A percentile compares a stretch with the other conserved stretches of the same genome.
phyloP scores from a whole-genome alignment of 2,888 invertebrate genomes.

The Philonicus albiceps region DNA sequence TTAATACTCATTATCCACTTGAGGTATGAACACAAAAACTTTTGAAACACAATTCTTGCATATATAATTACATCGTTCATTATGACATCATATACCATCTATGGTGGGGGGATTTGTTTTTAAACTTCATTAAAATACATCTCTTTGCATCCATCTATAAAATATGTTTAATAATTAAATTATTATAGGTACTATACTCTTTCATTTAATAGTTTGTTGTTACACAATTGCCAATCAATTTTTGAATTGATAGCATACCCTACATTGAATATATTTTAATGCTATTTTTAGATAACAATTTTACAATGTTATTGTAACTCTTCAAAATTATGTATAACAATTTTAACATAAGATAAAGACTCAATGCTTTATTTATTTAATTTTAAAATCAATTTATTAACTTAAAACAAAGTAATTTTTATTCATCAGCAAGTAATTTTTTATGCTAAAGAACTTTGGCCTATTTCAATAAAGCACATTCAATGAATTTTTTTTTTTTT shows the following conservation, averaged over 20 bases:
- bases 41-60: constrained; percentile 1
- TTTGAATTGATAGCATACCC: not conserved
- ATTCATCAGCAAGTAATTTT: not conserved
- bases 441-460: not conserved
- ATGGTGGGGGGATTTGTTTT: constrained; percentile 16
- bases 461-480: not conserved
- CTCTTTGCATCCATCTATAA: constrained; percentile 8
- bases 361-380: not conserved
- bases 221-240: not conserved
- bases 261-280: constrained; percentile 17
- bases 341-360: not conserved
- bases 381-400: not conserved
- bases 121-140: constrained; percentile 16
- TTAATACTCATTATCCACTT: not conserved
- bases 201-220: constrained; percentile 1
- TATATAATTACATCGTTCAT: not conserved
- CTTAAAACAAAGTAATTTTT: not conserved
- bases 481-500: not conserved
- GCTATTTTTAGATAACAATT: not conserved
- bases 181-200: constrained; percentile 24
- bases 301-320: not conserved
- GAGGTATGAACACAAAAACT: constrained; percentile 5
- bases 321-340: not conserved
- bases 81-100: not conserved
- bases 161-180: constrained; percentile 6